Percentiles rank a stretch among this genome's conserved stretches.
Evolutionary conservation across 1,140 invertebrate genomes (phyloP).

Genomic region (Lasioglossum baleicum): DNA sequence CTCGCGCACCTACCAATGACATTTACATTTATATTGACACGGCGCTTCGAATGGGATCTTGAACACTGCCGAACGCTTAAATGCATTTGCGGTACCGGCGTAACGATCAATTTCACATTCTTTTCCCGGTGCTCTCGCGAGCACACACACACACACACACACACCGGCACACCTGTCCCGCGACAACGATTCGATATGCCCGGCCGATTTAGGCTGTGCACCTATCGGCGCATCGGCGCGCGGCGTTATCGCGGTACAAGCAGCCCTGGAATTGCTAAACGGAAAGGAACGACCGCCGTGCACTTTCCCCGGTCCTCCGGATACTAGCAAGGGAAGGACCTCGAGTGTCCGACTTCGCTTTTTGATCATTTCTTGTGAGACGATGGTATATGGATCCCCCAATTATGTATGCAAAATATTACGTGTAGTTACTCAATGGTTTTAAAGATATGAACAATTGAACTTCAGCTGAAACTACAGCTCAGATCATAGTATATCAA

Average conservation of each 20-base stretch:
- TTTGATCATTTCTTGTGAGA: no score
- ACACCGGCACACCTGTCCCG: background rate
- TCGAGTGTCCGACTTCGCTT: no score
- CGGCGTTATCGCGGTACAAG: slow-evolving; percentile 28
- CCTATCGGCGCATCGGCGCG: background rate
- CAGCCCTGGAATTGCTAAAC: background rate
- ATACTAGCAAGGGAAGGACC: no score
- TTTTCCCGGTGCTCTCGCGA: background rate
- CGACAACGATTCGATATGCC: slow-evolving; percentile 15
- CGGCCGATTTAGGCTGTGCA: slow-evolving; percentile 38
- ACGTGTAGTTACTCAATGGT: no score
- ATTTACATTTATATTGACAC: slow-evolving; percentile 79
- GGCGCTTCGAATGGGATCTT: slow-evolving; percentile 67
- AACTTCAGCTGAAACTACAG: no score
- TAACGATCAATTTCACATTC: slow-evolving; percentile 65
- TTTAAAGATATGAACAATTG: no score
- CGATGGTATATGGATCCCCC: no score
- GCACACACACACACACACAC: no score
- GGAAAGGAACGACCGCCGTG: no score
- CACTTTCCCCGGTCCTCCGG: background rate
- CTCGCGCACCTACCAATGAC: slow-evolving; percentile 66
- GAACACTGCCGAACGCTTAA: slow-evolving; percentile 68
- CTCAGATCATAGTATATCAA: no score
- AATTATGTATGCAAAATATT: no score
- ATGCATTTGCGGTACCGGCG: slow-evolving; percentile 62